These are phyloP conservation scores for Falco naumanni DNA, from an alignment of 2,797 vertebrate genomes.

Conservation along the genomic window DNA sequence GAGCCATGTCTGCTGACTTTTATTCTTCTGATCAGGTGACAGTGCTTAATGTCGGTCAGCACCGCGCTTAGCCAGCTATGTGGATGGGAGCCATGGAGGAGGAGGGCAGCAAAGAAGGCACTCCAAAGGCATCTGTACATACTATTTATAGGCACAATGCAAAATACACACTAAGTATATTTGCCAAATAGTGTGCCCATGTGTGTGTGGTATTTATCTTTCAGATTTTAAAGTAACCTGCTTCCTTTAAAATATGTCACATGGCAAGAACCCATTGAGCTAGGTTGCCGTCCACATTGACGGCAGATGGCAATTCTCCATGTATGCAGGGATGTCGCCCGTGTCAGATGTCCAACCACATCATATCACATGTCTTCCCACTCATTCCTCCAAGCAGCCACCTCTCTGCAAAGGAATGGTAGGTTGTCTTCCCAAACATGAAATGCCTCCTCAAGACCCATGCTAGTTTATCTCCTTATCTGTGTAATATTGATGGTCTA, in stretches of 20 bases:
- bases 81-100: background rate
- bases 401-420: background rate
- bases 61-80: background rate
- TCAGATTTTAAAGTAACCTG: background rate
- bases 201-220: background rate
- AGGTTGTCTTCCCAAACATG: background rate
- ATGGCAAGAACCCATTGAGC: background rate
- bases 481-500: background rate
- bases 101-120: background rate
- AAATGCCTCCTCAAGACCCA: background rate
- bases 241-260: background rate
- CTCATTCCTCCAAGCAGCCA: background rate
- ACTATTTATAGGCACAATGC: background rate
- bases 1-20: background rate
- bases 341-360: background rate
- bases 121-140: background rate
- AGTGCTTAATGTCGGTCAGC: slow-evolving; percentile 7
- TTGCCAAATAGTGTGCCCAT: background rate
- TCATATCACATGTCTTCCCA: background rate
- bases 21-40: background rate
- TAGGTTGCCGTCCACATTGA: background rate
- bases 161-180: background rate
- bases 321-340: background rate
- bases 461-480: background rate
- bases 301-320: background rate